Conservation (phyloP, 2,113 vertebrate species). For the Puma concolor region DNA sequence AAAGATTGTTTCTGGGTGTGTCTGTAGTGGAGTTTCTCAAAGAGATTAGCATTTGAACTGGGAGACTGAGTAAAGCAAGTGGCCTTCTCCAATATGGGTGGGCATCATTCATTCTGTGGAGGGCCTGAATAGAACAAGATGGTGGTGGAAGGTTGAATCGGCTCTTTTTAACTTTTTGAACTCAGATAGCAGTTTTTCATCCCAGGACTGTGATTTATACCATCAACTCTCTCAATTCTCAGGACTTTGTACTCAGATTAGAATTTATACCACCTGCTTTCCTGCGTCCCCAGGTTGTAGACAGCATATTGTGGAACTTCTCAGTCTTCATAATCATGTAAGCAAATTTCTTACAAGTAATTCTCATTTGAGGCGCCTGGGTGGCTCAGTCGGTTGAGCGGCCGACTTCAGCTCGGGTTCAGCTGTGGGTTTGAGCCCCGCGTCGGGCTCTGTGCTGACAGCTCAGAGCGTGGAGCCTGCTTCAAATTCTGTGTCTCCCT, state of each 20-base stretch:
- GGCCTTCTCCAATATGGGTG: fast-evolving
- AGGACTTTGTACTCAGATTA: neutral
- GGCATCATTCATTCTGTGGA: neutral
- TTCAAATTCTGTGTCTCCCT: too few species aligned
- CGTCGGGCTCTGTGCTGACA: too few species aligned
- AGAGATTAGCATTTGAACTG: neutral
- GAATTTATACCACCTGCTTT: neutral
- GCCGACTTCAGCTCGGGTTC: too few species aligned
- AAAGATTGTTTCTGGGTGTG: neutral
- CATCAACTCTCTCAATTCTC: neutral
- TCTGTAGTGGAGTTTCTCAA: neutral
- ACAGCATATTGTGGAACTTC: neutral
- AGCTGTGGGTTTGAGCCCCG: too few species aligned
- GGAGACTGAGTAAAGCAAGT: neutral
- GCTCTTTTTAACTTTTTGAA: neutral
- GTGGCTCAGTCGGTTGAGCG: too few species aligned
- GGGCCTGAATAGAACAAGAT: neutral
- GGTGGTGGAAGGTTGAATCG: too few species aligned
- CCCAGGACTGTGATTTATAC: neutral
- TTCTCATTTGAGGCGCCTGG: neutral
- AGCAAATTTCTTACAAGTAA: neutral
- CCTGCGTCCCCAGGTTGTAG: neutral
- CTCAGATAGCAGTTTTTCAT: neutral
- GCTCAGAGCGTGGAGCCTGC: too few species aligned
- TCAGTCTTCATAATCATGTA: neutral